Conservation (phyloP, 2,888 invertebrate genomes). For the Orchesellides sinensis region DNA sequence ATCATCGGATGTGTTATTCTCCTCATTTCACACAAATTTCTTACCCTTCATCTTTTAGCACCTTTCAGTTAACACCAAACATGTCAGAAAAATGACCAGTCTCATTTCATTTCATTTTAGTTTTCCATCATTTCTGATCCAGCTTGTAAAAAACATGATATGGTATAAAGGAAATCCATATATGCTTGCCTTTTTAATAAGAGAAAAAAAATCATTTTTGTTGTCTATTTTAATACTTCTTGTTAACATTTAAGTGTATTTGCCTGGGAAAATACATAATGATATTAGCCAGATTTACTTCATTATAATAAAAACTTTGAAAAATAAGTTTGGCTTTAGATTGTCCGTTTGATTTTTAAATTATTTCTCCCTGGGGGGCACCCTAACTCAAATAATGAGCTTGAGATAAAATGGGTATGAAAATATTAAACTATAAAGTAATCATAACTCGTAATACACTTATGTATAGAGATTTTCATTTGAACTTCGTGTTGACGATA, state of each 20-base stretch:
- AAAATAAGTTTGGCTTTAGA: not conserved
- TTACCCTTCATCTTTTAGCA: constrained; percentile 57
- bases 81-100: constrained; percentile 52
- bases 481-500: not conserved
- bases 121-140: not conserved
- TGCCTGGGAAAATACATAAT: constrained; percentile 26
- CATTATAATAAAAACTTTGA: constrained; percentile 26
- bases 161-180: constrained; percentile 20
- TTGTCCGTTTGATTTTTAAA: constrained; percentile 53
- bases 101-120: not conserved
- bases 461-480: too few relatives aligned
- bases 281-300: not conserved
- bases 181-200: constrained; percentile 7
- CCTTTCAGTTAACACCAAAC: constrained; percentile 55
- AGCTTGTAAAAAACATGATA: not conserved
- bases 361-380: constrained; percentile 59
- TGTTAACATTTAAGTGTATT: constrained; percentile 46
- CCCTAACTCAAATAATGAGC: constrained; percentile 58
- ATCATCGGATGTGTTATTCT: not conserved
- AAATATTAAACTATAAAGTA: too few relatives aligned
- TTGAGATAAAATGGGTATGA: constrained; percentile 50
- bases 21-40: constrained; percentile 11
- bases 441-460: too few relatives aligned
- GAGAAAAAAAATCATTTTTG: constrained; percentile 33
- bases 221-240: too few relatives aligned